Evolutionary conservation across 1,140 invertebrate genomes (phyloP), one percentile per base, ranked within the genome.

Genomic region (Colletes gigas): DNA sequence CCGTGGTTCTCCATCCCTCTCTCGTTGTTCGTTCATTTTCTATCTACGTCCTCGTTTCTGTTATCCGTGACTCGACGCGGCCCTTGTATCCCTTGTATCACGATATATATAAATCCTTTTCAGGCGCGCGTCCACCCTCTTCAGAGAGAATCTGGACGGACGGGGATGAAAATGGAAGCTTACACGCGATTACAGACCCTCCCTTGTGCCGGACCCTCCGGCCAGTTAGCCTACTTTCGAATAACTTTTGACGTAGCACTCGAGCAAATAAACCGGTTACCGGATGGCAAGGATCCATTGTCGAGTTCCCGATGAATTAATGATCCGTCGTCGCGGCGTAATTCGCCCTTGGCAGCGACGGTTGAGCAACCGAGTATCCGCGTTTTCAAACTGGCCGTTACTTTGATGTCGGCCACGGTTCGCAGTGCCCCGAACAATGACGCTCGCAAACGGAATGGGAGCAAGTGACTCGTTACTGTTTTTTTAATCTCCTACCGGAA

Each of bases 221-320:
- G 74, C 84, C 67, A 83, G 84, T 86, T 83, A 85, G 84, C 84
- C 84, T 70, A 86, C 81, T 73, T 86, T 76, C 81, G 68, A 68
- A 55, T 79, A 85, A 86, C 84, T 86, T 86, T 86, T 82, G 75
- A 86, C 81, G 47, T 83, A 17, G 54, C 82, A 30, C 59, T 65
- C 72, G 68, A 60, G 55, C 84, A 55, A 72, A 72, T 83, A 75
- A 71, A 80, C 55, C 67, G 72, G 71, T 54, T 59, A 74, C n/a
- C 19, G 66, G n/a, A 39, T 14, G 74, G 15, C 57, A 52, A 54
- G 3, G 5, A 10, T 14, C 50, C 52, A 66, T 73, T 73, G 77
- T 73, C 17, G 59, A 55, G 44, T 44, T 47, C 57, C 30, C 69
- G 15, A 71, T 47, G 59, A 78, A 72, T 78, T 73, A 72, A 72